Conservation (phyloP, 2,113 vertebrate genomes). For the Penelope pileata region DNA sequence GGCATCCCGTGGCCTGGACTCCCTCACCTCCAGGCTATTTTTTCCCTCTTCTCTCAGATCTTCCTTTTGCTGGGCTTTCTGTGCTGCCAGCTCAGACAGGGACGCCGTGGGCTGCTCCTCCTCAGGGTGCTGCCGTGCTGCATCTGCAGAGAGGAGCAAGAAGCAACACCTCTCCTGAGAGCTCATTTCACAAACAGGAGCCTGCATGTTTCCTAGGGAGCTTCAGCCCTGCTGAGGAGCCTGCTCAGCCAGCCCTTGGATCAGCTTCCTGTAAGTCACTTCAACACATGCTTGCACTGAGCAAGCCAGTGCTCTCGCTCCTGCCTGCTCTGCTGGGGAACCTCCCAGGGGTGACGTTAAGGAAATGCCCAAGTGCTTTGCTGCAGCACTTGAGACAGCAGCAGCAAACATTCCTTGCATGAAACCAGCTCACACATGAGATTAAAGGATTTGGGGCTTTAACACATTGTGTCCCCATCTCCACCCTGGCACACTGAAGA, state of each 20-base stretch:
- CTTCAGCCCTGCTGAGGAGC: not conserved
- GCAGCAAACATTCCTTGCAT: not conserved
- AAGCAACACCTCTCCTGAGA: conserved; percentile 21
- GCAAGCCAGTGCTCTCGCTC: not conserved
- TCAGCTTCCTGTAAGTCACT: not conserved
- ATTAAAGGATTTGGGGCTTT: not conserved
- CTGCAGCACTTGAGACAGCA: not conserved
- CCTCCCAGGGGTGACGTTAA: not conserved
- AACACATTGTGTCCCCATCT: not conserved
- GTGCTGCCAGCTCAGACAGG: conserved; percentile 55
- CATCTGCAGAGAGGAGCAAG: conserved; percentile 71
- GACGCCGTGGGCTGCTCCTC: conserved; percentile 61
- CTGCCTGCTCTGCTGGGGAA: not conserved
- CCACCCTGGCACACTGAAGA: not conserved
- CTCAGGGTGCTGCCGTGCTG: not conserved
- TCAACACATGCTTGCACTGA: not conserved
- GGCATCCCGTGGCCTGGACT: not conserved
- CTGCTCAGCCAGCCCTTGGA: not conserved
- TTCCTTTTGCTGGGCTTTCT: conserved; percentile 34
- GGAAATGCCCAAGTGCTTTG: not conserved
- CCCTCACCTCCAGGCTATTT: conserved; percentile 38
- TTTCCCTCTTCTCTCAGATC: conserved; percentile 62
- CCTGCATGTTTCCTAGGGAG: not conserved
- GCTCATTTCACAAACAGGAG: not conserved
- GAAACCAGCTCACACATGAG: not conserved